Evolutionary conservation across 1,140 invertebrate genomes (phyloP), one percentile per base, ranked within the genome.

Genomic region (Leptinotarsa undecemlineata): DNA sequence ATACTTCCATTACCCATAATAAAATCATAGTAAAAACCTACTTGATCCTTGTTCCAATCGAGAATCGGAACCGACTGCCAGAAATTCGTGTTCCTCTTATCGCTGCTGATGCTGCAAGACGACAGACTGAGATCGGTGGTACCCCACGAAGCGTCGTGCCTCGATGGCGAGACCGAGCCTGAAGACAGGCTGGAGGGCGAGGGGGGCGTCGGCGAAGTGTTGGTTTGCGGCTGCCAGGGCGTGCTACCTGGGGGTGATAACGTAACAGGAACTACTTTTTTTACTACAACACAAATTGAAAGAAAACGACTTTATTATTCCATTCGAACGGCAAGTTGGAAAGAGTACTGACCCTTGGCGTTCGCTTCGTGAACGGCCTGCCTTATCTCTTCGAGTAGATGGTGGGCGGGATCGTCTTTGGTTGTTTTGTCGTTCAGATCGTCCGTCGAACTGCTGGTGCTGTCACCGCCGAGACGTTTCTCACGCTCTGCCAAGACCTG

Each of bases 41-140:
- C 94, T 89, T 96, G 93, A 84, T 96, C 93, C 84, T 94, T 93
- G 76, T 90, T 93, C 95, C 95, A 97, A 79, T 95, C 93, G 23
- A 89, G 88, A 67, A 96, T 91, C 5, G 92, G 90, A 20, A 88
- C 89, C 63, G 88, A 89, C 78, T 93, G 91, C 88, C 91, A 93
- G 74, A 91, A 90, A 73, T 91, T 88, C n/a, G 87, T 85, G 62
- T 81, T 85, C 82, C 90, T 87, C 84, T 91, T 90, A 84, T 90
- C 88, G 85, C 89, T 88, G 87, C 88, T 85, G 87, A 90, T 87
- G 87, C 91, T 92, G 75, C 84, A 89, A 62, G 86, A 87, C 1
- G 86, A 87, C 19, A 89, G 77, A 81, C 84, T 85, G 51, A 85
- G 79, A 81, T 88, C 87, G 42, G 88, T 87, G 8, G 86, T 75